Percentiles rank a stretch among this genome's conserved stretches.
Evolutionary conservation across 2,113 vertebrate species (phyloP).

Genomic region (Eurypyga helias): DNA sequence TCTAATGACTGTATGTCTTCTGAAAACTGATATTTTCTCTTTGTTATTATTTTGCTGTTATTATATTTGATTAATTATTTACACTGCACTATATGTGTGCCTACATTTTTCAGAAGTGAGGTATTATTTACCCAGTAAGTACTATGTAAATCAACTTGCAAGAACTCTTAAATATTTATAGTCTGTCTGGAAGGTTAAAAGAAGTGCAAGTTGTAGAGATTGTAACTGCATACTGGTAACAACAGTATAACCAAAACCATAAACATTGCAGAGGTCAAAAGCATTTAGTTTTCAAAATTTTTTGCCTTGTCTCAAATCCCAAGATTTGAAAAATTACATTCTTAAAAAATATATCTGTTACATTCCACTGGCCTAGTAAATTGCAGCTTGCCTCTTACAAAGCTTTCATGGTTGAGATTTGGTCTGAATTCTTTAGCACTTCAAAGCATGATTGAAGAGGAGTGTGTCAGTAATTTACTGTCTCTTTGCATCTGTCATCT

Average conservation of each 20-base stretch:
- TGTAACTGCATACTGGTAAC: slow-evolving; percentile 11
- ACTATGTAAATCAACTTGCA: slow-evolving; percentile 63
- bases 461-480: slow-evolving; percentile 66
- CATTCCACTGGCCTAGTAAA: slow-evolving; percentile 18
- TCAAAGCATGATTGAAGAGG: slow-evolving; percentile 63
- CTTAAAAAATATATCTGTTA: slow-evolving; percentile 22
- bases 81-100: background rate
- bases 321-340: background rate
- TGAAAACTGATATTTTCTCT: slow-evolving; percentile 7
- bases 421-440: slow-evolving; percentile 66
- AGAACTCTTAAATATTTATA: slow-evolving; percentile 67
- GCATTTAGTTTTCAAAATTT: background rate
- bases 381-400: slow-evolving; percentile 38
- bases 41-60: slow-evolving; percentile 28
- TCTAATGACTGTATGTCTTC: background rate
- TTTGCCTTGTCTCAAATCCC: background rate
- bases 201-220: slow-evolving; percentile 22
- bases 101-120: slow-evolving; percentile 45
- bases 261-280: slow-evolving; percentile 23
- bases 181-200: slow-evolving; percentile 51
- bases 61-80: slow-evolving; percentile 63
- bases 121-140: slow-evolving; percentile 50
- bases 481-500: slow-evolving; percentile 60
- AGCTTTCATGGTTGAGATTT: slow-evolving; percentile 58
- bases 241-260: background rate